phyloP scores from a whole-genome alignment of 30 jellyfish, hydroid and myxozoan genomes.

The Clytia hemisphaerica region DNA sequence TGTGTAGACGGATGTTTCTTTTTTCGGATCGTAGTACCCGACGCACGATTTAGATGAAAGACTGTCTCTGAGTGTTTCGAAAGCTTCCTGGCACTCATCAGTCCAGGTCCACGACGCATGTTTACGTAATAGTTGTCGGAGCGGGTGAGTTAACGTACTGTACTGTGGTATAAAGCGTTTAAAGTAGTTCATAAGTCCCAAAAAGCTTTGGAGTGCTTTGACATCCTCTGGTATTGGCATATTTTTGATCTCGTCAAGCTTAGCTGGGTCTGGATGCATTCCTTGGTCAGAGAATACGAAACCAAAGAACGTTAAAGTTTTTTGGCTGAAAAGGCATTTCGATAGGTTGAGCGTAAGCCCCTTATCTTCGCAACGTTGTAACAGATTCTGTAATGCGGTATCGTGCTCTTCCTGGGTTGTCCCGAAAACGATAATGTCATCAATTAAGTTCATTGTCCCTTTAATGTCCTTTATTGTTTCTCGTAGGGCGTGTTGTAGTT shows the following conservation, averaged over 20 bases:
- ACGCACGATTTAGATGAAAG: constrained; percentile 11
- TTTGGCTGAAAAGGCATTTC: constrained; percentile 38
- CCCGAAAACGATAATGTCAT: constrained; percentile 31
- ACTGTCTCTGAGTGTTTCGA: background rate
- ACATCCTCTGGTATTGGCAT: constrained; percentile 31
- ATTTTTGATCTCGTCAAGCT: no score
- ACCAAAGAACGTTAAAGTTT: constrained; percentile 37
- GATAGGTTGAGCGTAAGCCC: constrained; percentile 34
- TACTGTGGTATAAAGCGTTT: constrained; percentile 24
- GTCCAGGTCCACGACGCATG: constrained; percentile 43
- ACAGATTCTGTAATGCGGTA: background rate
- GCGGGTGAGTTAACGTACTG: constrained; percentile 24
- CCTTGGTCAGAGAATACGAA: constrained; percentile 50
- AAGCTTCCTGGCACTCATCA: constrained; percentile 16
- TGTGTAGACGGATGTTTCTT: constrained; percentile 15
- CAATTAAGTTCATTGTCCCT: constrained; percentile 9
- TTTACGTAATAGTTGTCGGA: constrained; percentile 38
- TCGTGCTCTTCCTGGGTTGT: constrained; percentile 14
- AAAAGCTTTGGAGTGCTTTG: constrained; percentile 25
- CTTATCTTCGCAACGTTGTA: background rate
- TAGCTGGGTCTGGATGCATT: constrained; percentile 40
- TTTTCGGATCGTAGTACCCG: constrained; percentile 22
- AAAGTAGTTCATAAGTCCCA: constrained; percentile 24
- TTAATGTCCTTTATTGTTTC: background rate
- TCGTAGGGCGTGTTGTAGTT: constrained; percentile 10